Evolutionary conservation across 1,140 invertebrate species (phyloP).

Genomic region (Harlomillsia oculata): DNA sequence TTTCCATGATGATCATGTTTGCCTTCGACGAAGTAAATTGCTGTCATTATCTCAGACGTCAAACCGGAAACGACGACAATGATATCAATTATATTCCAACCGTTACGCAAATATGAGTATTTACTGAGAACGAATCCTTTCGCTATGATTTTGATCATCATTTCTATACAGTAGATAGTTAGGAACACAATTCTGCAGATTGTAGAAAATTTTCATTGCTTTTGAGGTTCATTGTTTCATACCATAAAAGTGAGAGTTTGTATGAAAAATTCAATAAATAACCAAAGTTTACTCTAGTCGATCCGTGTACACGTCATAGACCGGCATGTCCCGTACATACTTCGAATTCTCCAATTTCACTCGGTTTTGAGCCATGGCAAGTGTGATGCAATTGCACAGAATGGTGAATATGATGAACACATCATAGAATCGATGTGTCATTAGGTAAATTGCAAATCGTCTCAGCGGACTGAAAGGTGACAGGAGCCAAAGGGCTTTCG

Average conservation of each 20-base stretch:
- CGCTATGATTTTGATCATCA: conserved; percentile 87
- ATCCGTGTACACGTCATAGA: not conserved
- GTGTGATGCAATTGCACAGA: conserved; percentile 90
- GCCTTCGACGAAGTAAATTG: not conserved
- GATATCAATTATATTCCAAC: conserved; percentile 96
- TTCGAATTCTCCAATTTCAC: not conserved
- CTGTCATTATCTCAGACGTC: conserved; percentile 59
- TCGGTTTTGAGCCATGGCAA: conserved; percentile 63
- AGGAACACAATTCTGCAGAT: not conserved
- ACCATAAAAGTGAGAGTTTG: too few relatives aligned
- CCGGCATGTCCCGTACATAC: not conserved
- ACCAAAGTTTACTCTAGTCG: not conserved
- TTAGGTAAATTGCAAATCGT: conserved; percentile 73
- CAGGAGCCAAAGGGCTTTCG: conserved; percentile 79
- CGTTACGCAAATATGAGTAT: conserved; percentile 89
- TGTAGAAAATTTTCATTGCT: too few relatives aligned
- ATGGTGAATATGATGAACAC: conserved; percentile 92
- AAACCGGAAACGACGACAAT: conserved; percentile 87
- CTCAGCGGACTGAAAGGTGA: conserved; percentile 80
- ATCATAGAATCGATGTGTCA: conserved; percentile 90
- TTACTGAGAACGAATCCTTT: conserved; percentile 92
- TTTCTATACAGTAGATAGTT: conserved; percentile 83
- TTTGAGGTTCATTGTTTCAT: too few relatives aligned
- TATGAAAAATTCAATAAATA: too few relatives aligned
- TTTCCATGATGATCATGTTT: not conserved